Conservation (phyloP, 2,113 vertebrate species). For the Bufo bufo region DNA sequence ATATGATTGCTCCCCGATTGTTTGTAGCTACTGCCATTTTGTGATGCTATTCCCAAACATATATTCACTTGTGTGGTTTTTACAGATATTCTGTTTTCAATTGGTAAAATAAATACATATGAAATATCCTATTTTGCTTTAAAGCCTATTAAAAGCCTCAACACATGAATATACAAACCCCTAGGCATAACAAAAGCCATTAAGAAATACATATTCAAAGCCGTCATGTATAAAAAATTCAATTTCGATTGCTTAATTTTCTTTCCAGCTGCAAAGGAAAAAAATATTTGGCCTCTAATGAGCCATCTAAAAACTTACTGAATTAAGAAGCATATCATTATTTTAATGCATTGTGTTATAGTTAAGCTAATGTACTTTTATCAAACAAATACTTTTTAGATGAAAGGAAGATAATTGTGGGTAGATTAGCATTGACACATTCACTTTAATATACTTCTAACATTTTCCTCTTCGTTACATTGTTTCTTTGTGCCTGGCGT, state of each 20-base stretch:
- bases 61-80: slow-evolving; percentile 37
- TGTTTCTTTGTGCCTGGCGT: slow-evolving; percentile 32
- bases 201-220: slow-evolving; percentile 76
- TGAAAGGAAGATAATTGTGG: slow-evolving; percentile 46
- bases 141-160: slow-evolving; percentile 39
- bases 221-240: slow-evolving; percentile 74
- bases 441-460: slow-evolving; percentile 44
- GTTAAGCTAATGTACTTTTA: slow-evolving; percentile 63
- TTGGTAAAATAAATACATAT: slow-evolving; percentile 26
- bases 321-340: slow-evolving; percentile 66
- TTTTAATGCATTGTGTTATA: slow-evolving; percentile 61
- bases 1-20: slow-evolving; percentile 4
- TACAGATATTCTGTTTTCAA: slow-evolving; percentile 31
- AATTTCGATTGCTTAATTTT: slow-evolving; percentile 70
- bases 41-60: slow-evolving; percentile 4
- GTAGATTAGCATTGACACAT: slow-evolving; percentile 27
- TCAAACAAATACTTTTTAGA: slow-evolving; percentile 66
- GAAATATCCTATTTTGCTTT: slow-evolving; percentile 10
- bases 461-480: slow-evolving; percentile 29
- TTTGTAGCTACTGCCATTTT: neutral
- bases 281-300: slow-evolving; percentile 68
- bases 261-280: slow-evolving; percentile 64
- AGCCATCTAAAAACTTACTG: slow-evolving; percentile 65
- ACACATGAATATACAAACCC: slow-evolving; percentile 67
- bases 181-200: slow-evolving; percentile 75